These are phyloP conservation scores for Holothuria leucospilota DNA, from an alignment of 53 echinoderm and acorn worm species.

Conservation along the genomic window DNA sequence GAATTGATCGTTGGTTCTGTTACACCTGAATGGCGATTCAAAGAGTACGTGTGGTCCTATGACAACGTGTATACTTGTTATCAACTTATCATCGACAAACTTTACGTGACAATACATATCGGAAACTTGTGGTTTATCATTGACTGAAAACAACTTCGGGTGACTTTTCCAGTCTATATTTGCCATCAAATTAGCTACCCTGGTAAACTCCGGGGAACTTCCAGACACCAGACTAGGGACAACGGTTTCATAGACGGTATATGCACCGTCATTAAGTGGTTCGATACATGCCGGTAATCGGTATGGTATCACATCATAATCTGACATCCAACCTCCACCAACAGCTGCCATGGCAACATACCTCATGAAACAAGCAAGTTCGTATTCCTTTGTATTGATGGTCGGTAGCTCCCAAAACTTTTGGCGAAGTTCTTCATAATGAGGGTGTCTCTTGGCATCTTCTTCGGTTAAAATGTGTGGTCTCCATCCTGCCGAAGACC, in stretches of 20 bases:
- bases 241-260: background rate
- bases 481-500: conserved; percentile 16
- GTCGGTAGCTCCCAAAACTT: background rate
- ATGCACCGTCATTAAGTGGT: background rate
- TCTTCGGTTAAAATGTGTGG: background rate
- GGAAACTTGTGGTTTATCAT: background rate
- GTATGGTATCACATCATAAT: conserved; percentile 15
- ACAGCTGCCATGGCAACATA: conserved; percentile 14
- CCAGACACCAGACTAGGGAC: background rate
- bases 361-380: conserved; percentile 22
- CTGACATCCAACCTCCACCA: conserved; percentile 23
- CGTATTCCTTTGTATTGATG: background rate
- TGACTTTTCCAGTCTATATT: background rate
- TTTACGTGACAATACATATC: conserved; percentile 1
- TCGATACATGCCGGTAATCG: background rate
- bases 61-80: no score
- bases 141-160: background rate
- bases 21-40: no score
- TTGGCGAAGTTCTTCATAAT: background rate
- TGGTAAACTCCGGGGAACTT: background rate
- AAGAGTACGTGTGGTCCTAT: no score
- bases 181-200: conserved; percentile 4
- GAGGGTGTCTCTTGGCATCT: background rate
- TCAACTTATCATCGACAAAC: no score
- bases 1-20: no score